Base-by-base conservation (phyloP, 2,113 vertebrate genomes). In the Anarrhichthys ocellatus region DNA sequence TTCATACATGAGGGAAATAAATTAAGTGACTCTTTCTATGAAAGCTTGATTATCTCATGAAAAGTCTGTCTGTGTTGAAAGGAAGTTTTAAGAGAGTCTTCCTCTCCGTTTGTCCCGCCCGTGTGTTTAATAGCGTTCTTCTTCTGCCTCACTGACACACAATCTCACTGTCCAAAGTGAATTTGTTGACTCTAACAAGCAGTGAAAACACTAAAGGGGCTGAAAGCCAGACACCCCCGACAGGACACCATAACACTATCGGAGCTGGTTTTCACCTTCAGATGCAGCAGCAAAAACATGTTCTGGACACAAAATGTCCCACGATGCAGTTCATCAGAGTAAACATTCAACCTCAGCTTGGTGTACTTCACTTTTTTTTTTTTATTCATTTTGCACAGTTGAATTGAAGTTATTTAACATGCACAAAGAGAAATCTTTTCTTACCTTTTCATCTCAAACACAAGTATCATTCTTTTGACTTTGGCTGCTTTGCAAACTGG, bases 111-210 rank as follows among this genome's bases (percentile, higher is more conserved):
- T 22, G 56, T 52, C 44, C 14, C 44, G 4, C 14, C 44, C 15
- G 44, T 46, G 40, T 32, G 11, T 54, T 34, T 0, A 27, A 38
- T 22, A 69, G 56, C 29, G 32, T 58, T 58, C 1, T 32, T 13
- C n/a, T 40, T 64, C 50, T 11, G 50, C 52, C 17, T 0, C 1
- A n/a, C 18, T 22, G 11, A 34, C 34, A 34, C 18, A 54, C 24
- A 22, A 18, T 62, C 42, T 56, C 9, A 2, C 34, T 13, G n/a
- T 13, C 32, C 44, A 54, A 63, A 63, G 42, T 48, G 34, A n/a
- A 42, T 62, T 66, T 38, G 50, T 65, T 48, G 29, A 15, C 71
- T 62, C 18, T 54, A 34, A 81, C 63, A n/a, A 32, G 9, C 29
- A 27, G 29, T 11, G 10, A 38, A 50, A 70, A 3, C 20, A 48